phyloP scores from a whole-genome alignment of 2,888 invertebrate genomes.

The Pantelozetes paolii region DNA sequence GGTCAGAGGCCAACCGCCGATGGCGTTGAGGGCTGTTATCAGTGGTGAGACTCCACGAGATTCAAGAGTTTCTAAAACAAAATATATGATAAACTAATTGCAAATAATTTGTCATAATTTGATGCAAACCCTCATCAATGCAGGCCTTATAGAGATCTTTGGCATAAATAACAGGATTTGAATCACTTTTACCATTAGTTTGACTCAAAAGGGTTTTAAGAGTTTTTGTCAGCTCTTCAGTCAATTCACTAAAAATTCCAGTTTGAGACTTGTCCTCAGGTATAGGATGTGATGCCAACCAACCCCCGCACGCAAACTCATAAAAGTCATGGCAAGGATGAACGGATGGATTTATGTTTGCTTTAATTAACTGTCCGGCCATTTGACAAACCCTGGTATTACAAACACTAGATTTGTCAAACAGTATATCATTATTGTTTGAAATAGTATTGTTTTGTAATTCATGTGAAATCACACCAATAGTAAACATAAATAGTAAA shows the following conservation, averaged over 20 bases:
- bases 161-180: not conserved
- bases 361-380: conserved; percentile 23
- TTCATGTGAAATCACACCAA: no score
- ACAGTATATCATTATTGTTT: no score
- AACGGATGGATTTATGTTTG: not conserved
- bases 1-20: conserved; percentile 39
- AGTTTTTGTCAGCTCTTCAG: conserved; percentile 23
- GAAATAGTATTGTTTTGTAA: no score
- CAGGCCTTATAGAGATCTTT: conserved; percentile 24
- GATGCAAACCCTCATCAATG: conserved; percentile 14
- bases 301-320: conserved; percentile 41
- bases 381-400: conserved; percentile 22
- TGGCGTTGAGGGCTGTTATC: not conserved
- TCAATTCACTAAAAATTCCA: conserved; percentile 19
- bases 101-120: not conserved
- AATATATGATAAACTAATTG: not conserved
- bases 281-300: conserved; percentile 29
- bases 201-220: conserved; percentile 18
- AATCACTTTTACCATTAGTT: not conserved
- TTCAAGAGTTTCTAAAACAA: conserved; percentile 45
- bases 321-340: conserved; percentile 40
- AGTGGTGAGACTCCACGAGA: conserved; percentile 48
- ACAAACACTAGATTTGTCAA: conserved; percentile 1
- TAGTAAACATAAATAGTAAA: no score
- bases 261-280: conserved; percentile 27